Evolutionary conservation across 2,797 vertebrate species (phyloP), one percentile per base, ranked within the genome.

Genomic region (Onychomys torridus): DNA sequence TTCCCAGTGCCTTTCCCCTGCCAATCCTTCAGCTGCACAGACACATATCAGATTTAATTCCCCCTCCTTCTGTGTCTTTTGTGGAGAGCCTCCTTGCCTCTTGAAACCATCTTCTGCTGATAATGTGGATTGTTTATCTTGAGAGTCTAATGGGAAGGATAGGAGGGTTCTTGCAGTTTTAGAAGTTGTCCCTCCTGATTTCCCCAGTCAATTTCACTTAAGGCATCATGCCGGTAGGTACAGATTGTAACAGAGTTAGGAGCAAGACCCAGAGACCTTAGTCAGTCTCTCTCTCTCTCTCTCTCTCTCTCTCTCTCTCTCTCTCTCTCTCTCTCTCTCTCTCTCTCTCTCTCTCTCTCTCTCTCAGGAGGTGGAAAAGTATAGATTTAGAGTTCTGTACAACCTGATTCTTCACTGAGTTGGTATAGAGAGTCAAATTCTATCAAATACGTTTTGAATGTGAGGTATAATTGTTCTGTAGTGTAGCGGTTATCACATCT

Each of bases 401-500:
- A 94, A 40, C 0, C 27, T 5, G 79, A 23, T 86, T 21, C 21
- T 81, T 89, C 83, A 76, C 10, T 2, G 40, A 94, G 9, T 46
- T 90, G 19, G 12, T 95, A n/a, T 6, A 93, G 69, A 91, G 55
- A 93, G 91, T 19, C 81, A 87, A 85, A 65, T 57, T 67, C 7
- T 92, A 21, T 73, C 37, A 52, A 76, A 6, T 57, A 65, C 43
- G 46, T 92, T 92, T 81, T 88, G 2, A 92, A 67, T 83, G 5
- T 76, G 65, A 89, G 49, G 49, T 52, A 52, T 52, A 52, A 52
- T 12, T 52, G 98, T 98, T 98, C 98, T 98, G 97, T 98, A 98
- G 99, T 99, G 98, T 98, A 99, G 99, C 97, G 98, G 98, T 99
- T 98, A 99, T 98, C 98, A 98, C 98, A 95, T 99, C 98, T 99